Evolutionary conservation across 2,797 vertebrate species (phyloP).

Genomic region (Okamejei kenojei): DNA sequence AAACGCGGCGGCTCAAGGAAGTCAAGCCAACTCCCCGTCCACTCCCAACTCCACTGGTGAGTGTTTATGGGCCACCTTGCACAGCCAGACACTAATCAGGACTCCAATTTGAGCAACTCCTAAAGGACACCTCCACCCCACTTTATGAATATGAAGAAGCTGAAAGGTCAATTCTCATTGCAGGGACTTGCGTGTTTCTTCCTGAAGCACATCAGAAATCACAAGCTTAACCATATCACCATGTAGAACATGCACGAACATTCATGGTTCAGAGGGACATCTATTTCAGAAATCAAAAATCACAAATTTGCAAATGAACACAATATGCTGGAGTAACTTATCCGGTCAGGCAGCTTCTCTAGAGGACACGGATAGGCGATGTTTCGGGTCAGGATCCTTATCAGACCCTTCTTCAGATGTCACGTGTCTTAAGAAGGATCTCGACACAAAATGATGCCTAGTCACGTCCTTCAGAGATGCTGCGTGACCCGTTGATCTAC

Average conservation of each 20-base stretch:
- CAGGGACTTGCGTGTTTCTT: no score
- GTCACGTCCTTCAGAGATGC: no score
- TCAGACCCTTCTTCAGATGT: no score
- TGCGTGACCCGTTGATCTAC: no score
- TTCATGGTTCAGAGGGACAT: neutral
- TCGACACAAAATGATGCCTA: no score
- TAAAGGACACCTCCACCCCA: conserved; percentile 18
- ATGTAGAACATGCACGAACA: neutral
- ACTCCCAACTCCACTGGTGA: conserved; percentile 60
- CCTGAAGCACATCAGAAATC: neutral
- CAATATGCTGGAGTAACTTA: no score
- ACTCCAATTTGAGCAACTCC: conserved; percentile 15
- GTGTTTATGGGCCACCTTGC: conserved; percentile 34
- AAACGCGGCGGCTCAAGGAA: conserved; percentile 51
- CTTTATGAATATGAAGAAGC: neutral
- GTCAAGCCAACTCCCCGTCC: conserved; percentile 58
- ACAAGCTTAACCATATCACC: neutral
- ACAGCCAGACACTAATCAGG: conserved; percentile 32
- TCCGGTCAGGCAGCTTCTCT: no score
- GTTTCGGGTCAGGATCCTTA: no score
- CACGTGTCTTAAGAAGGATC: no score
- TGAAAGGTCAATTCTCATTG: conserved; percentile 32
- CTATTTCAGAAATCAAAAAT: neutral
- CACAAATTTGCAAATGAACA: no score
- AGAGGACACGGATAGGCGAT: no score